A percentile compares a stretch with the other conserved stretches of the same genome.
Conservation (phyloP, 2,113 vertebrate genomes). For the Caranx melampygus region DNA sequence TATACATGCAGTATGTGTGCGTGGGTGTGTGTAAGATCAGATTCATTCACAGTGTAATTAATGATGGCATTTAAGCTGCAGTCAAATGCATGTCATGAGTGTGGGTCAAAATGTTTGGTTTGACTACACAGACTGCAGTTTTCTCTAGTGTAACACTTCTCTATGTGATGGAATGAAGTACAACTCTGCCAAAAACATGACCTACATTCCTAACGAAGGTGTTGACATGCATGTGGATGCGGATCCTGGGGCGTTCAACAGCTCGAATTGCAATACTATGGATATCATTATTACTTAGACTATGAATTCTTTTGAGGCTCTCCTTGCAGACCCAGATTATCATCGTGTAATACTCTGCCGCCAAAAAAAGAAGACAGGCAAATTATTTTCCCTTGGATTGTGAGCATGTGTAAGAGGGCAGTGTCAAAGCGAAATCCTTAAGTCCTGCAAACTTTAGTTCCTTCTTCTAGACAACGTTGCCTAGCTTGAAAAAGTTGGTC, state of each 20-base stretch:
- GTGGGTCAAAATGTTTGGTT: conserved; percentile 19
- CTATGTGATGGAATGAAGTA: conserved; percentile 70
- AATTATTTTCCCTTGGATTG: neutral
- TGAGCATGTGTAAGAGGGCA: neutral
- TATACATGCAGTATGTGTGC: neutral
- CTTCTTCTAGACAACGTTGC: conserved; percentile 50
- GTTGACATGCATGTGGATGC: conserved; percentile 75
- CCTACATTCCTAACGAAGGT: conserved; percentile 78
- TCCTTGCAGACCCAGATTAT: conserved; percentile 43
- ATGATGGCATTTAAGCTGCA: neutral
- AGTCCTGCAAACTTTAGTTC: conserved; percentile 38
- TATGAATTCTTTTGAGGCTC: conserved; percentile 20
- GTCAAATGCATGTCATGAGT: neutral
- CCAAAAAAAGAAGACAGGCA: conserved; percentile 9
- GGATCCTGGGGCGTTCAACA: conserved; percentile 57
- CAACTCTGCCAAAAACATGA: conserved; percentile 73
- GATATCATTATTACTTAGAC: conserved; percentile 66
- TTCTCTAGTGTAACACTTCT: conserved; percentile 45
- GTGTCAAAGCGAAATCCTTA: neutral
- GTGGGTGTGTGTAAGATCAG: neutral
- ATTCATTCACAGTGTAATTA: neutral
- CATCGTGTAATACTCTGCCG: conserved; percentile 7
- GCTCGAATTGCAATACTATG: conserved; percentile 73
- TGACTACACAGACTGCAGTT: conserved; percentile 39
- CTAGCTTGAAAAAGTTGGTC: conserved; percentile 59